Evolutionary conservation across 2,888 invertebrate species (phyloP).

Genomic region (Sicus ferrugineus): DNA sequence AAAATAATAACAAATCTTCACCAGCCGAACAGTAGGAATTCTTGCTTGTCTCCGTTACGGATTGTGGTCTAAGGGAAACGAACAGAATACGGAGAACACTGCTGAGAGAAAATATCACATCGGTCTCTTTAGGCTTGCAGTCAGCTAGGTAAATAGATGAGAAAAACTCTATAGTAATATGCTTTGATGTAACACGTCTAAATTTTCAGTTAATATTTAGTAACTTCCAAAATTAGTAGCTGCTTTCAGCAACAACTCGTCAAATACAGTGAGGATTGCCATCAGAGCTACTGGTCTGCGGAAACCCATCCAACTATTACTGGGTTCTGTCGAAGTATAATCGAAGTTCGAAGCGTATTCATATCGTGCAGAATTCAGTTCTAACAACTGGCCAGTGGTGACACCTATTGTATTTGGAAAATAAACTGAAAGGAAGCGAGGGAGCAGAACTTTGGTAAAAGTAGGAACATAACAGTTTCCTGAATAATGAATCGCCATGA

Average conservation of each 20-base stretch:
- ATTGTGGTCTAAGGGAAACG: constrained; percentile 34
- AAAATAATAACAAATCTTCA: constrained; percentile 32
- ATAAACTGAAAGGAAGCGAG: not conserved
- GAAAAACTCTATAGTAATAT: not conserved
- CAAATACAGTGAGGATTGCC: constrained; percentile 4
- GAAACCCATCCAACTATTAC: not conserved
- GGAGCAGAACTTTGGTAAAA: not conserved
- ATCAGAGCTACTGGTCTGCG: constrained; percentile 12
- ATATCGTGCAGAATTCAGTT: not conserved
- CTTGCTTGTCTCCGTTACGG: not conserved
- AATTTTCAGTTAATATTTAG: constrained; percentile 2
- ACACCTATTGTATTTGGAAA: not conserved
- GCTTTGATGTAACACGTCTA: not conserved
- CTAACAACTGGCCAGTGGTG: constrained; percentile 1
- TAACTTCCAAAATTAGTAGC: not conserved
- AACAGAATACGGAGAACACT: constrained; percentile 24
- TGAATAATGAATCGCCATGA: constrained; percentile 89
- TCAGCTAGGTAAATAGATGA: not conserved
- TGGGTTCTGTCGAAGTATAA: not conserved
- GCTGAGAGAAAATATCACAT: not conserved
- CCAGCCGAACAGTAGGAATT: constrained; percentile 30
- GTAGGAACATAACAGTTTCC: constrained; percentile 33
- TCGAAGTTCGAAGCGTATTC: constrained; percentile 1
- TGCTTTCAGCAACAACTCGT: not conserved
- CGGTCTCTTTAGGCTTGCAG: not conserved